Evolutionary conservation across 2,797 vertebrate genomes (phyloP), one percentile per base, ranked within the genome.

Genomic region (Gymnopithys bicolor): DNA sequence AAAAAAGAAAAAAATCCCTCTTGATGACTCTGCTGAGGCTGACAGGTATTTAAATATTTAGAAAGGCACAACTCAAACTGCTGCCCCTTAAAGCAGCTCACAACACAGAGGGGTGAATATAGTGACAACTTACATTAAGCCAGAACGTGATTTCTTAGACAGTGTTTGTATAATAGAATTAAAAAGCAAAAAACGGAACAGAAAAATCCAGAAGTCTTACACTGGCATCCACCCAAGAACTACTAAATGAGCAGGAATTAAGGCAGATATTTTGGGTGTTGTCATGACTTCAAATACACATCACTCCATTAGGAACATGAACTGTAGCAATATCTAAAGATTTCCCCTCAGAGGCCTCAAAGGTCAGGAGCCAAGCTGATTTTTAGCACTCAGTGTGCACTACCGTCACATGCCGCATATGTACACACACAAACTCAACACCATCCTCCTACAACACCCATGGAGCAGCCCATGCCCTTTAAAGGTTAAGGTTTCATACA

Each of bases 21-120:
- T 22, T 59, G 25, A 88, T 60, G 49, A 16, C 66, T 92, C 55
- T 82, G 39, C 51, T 56, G 39, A 91, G 35, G 45, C 14, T 87
- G 87, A 89, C 84, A 96, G 45, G 22, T 39, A 74, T 51, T 92
- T 80, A 87, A 91, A 83, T 73, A 93, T 91, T 85, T 91, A 64
- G 82, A 91, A 95, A 91, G n/a, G 71, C 71, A 77, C 39, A 80
- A 69, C 66, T 81, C 55, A 87, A 81, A 87, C 13, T 73, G 39
- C 51, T 94, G 82, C 18, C 82, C 87, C 48, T 76, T 69, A 39
- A 32, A 84, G 75, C n/a, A 68, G 46, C 21, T 89, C 19, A 21
- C 0, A 4, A 24, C 13, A 69, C 27, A 53, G 30, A 78, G 35
- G 5, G 80, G 11, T 21, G 33, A 89, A 43, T 39, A 55, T 4